Conservation (phyloP, 1,140 invertebrate species). For the Caenorhabditis elegans region WBcel235 BX284605.5:18999501-19000000, state of each 20-base stretch:
- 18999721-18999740: slow-evolving; percentile 34
- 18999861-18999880: neutral
- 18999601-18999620: neutral
- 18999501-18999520: too few species aligned
- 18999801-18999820: slow-evolving; percentile 32
- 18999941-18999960: too few species aligned
- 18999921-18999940: too few species aligned
- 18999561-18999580: too few species aligned
- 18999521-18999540: too few species aligned
- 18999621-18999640: too few species aligned
- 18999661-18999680: slow-evolving; percentile 32
- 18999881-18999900: neutral
- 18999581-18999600: too few species aligned
- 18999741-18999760: slow-evolving; percentile 29
- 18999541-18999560: too few species aligned
- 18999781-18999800: slow-evolving; percentile 9
- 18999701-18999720: slow-evolving; percentile 45
- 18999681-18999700: slow-evolving; percentile 45
- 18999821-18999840: slow-evolving; percentile 37
- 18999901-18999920: too few species aligned
- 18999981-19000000: too few species aligned
- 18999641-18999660: neutral
- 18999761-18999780: slow-evolving; percentile 14
- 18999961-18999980: too few species aligned
- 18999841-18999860: neutral